These are phyloP conservation scores for Nasua narica DNA, from an alignment of 2,797 vertebrate species.

Conservation along the genomic window DNA sequence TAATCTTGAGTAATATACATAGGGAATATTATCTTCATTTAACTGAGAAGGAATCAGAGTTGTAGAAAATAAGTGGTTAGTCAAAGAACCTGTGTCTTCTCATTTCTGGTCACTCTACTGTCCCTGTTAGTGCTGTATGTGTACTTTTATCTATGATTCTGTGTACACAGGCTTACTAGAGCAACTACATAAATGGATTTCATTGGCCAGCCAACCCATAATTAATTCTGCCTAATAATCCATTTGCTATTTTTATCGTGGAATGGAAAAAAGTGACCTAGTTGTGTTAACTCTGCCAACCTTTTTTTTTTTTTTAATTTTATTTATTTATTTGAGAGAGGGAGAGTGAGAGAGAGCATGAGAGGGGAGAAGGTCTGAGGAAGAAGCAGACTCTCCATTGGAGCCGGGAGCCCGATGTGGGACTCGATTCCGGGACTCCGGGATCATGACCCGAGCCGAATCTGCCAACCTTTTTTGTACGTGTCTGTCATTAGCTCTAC, in stretches of 20 bases:
- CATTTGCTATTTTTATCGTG: neutral
- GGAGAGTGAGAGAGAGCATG: too few relatives aligned
- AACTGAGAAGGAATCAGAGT: neutral
- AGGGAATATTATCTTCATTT: neutral
- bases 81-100: neutral
- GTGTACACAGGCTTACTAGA: neutral
- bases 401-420: too few relatives aligned
- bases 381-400: too few relatives aligned
- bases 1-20: neutral
- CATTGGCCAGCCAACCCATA: neutral
- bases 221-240: neutral
- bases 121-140: neutral
- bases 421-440: too few relatives aligned
- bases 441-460: too few relatives aligned
- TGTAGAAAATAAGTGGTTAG: neutral
- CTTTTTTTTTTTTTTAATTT: too few relatives aligned
- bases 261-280: neutral
- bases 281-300: neutral
- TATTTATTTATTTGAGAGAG: too few relatives aligned
- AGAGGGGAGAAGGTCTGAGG: too few relatives aligned
- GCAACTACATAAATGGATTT: neutral
- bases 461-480: neutral
- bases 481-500: neutral
- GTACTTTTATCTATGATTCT: neutral
- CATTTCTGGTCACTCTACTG: neutral